Evolutionary conservation across 2,113 vertebrate species (phyloP), one percentile per base, ranked within the genome.

Genomic region (Ranitomeya imitator): DNA sequence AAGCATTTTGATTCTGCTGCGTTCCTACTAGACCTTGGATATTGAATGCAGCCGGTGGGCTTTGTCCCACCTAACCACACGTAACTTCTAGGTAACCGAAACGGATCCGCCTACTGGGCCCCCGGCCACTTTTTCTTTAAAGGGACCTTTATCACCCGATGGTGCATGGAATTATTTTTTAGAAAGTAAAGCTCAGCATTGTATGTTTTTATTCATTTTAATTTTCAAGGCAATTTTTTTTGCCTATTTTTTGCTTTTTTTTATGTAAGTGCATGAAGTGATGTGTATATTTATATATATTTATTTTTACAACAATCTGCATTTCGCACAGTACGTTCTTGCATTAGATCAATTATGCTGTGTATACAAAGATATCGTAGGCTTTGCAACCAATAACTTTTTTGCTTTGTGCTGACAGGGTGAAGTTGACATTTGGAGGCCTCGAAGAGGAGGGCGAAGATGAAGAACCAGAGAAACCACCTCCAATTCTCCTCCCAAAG

Each of bases 371-470:
- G 23, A 14, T 52, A 18, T n/a, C 21, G 21, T 69, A 65, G 31
- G 7, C 52, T 83, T 76, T n/a, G 26, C 19, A 31, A 26, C 60
- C 78, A 77, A 76, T 84, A 37, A 77, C 21, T 16, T 37, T 37
- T 51, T 45, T 45, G 23, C 74, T 26, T 88, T 76, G 59, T 85
- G 74, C 5, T 37, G 26, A 10, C 60, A 96, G 96, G 84, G 94
- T 97, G 61, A 99, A 98, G 92, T 87, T 99, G 91, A 96, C 95
- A 57, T 85, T 99, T n/a, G 98, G 97, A 92, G 98, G 98, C n/a
- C 12, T 96, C 14, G 98, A 99, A 85, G 94, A 97, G 67, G 96
- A 95, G 0, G 96, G 92, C 9, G 97, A 97, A 0, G 96, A 96
- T 0, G 95, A 95, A 0, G 94, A 93, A 0, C 93, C 93, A 54